Conservation (phyloP, 2,888 invertebrate species). For the Strigamia transsilvanica region DNA sequence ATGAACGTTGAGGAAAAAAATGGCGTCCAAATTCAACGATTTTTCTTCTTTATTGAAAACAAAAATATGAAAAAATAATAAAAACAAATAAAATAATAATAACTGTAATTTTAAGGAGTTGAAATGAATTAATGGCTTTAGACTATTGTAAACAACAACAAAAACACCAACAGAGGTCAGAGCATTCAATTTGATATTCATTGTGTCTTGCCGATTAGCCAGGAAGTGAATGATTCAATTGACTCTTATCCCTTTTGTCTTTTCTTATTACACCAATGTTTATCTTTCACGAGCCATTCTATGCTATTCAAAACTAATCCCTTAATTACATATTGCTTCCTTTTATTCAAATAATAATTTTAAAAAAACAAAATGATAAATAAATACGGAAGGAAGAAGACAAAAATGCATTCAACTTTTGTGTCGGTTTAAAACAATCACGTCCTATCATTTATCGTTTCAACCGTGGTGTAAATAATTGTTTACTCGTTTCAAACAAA, state of each 20-base stretch:
- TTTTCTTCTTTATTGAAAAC: background rate
- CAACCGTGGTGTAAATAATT: background rate
- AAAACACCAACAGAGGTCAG: background rate
- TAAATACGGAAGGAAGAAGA: background rate
- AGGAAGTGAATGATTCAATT: constrained; percentile 46
- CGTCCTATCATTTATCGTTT: background rate
- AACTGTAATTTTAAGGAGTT: background rate
- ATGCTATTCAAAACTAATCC: constrained; percentile 9
- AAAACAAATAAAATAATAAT: background rate
- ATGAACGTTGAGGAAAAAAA: background rate
- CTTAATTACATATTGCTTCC: constrained; percentile 17
- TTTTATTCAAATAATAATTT: background rate
- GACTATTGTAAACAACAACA: background rate
- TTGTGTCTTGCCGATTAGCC: background rate
- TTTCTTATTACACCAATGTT: background rate
- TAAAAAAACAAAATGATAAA: background rate
- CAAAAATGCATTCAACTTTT: background rate
- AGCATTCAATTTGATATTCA: constrained; percentile 49
- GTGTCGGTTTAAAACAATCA: background rate
- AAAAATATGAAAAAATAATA: background rate
- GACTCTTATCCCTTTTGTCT: constrained; percentile 20
- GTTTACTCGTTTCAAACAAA: constrained; percentile 19
- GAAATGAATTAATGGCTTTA: background rate
- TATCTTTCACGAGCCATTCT: constrained; percentile 15
- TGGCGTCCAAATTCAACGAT: background rate